Conservation (phyloP, 2,113 vertebrate species). For the Labrus mixtus region DNA sequence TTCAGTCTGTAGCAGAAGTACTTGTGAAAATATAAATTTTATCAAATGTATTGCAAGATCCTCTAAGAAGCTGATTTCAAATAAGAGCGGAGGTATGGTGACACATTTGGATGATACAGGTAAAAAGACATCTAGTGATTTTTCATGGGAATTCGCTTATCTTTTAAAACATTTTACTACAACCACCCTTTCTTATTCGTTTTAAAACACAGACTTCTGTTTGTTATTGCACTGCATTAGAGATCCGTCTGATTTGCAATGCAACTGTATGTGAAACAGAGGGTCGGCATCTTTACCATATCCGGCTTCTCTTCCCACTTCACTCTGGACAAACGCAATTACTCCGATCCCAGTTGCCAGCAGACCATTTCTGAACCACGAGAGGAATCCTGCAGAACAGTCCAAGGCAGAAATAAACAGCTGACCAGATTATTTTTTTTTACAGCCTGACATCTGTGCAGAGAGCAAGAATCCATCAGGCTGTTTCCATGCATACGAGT, state of each 20-base stretch:
- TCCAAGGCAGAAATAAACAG: constrained; percentile 10
- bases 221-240: not conserved
- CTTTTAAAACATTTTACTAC: too few species aligned
- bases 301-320: constrained; percentile 89
- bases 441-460: not conserved
- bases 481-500: not conserved
- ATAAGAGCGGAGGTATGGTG: not conserved
- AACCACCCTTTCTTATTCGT: not conserved
- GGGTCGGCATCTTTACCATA: constrained; percentile 82
- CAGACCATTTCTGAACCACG: constrained; percentile 93
- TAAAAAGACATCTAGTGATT: not conserved
- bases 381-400: constrained; percentile 86
- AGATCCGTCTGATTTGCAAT: too few species aligned
- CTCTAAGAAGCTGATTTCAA: not conserved
- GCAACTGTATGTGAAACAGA: not conserved
- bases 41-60: constrained; percentile 21
- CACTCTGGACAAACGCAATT: constrained; percentile 91
- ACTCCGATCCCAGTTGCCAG: constrained; percentile 90
- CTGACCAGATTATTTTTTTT: not conserved
- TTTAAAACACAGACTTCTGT: not conserved
- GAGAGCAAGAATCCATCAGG: not conserved
- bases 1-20: constrained; percentile 33
- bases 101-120: not conserved
- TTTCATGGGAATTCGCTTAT: not conserved
- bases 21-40: constrained; percentile 43